phyloP scores from a whole-genome alignment of 2,888 invertebrate species.

The Crematogaster levior region DNA sequence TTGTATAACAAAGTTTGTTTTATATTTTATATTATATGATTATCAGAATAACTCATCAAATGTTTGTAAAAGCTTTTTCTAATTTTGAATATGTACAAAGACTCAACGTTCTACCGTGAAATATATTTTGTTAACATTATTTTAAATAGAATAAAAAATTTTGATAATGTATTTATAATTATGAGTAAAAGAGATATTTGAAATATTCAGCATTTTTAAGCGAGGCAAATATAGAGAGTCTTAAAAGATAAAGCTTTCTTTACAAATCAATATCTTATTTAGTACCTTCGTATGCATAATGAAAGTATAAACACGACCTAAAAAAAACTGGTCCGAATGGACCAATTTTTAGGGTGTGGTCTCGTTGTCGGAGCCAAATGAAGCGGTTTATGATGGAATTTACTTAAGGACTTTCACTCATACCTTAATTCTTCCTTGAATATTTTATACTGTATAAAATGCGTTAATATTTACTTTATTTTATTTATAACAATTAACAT shows the following conservation, averaged over 20 bases:
- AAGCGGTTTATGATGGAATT: conserved; percentile 16
- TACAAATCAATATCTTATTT: not conserved
- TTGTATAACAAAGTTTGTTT: not conserved
- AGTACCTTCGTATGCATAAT: not conserved
- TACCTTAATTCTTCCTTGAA: conserved; percentile 5
- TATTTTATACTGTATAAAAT: not conserved
- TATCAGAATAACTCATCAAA: not conserved
- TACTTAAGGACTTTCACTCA: conserved; percentile 13
- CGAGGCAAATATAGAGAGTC: not conserved
- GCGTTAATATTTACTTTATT: not conserved
- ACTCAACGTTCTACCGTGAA: not conserved
- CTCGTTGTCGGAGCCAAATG: conserved; percentile 10
- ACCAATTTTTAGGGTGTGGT: conserved; percentile 66
- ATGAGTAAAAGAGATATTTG: not conserved
- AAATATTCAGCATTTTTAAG: not conserved
- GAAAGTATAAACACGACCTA: conserved; percentile 56
- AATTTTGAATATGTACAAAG: not conserved
- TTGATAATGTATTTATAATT: not conserved
- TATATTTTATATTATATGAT: not conserved
- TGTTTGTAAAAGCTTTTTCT: not conserved
- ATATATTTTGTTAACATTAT: not conserved
- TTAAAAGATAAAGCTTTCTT: not conserved
- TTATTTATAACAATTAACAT: not conserved
- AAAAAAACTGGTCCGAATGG: conserved; percentile 66
- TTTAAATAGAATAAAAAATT: not conserved